Evolutionary conservation across 2,113 vertebrate genomes (phyloP).

Genomic region (Sceloporus tristichus): DNA sequence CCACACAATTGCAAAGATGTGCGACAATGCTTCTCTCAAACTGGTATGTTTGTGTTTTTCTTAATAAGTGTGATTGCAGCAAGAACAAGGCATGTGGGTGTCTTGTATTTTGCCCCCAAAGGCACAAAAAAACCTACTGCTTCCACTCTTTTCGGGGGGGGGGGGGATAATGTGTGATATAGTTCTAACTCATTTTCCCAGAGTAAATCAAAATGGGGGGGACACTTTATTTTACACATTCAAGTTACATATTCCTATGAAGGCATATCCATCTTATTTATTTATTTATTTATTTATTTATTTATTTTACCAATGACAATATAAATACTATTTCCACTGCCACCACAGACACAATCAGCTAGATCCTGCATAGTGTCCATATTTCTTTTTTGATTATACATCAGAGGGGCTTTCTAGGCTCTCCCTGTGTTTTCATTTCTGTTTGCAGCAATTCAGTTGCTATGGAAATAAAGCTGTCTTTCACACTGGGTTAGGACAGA

Average conservation of each 20-base stretch:
- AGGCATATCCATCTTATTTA: neutral
- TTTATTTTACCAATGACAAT: neutral
- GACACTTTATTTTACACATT: neutral
- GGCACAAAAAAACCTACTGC: neutral
- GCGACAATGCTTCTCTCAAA: no score
- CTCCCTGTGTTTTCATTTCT: neutral
- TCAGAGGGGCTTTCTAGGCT: neutral
- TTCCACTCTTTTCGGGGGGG: neutral
- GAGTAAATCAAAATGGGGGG: neutral
- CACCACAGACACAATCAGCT: neutral
- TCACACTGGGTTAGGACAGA: neutral
- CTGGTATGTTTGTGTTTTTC: no score
- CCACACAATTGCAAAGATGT: no score
- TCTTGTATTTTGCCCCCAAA: no score
- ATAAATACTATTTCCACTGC: neutral
- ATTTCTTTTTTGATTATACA: neutral
- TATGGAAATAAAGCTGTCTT: neutral
- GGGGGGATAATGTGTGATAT: neutral
- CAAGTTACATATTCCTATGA: neutral
- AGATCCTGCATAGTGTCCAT: neutral
- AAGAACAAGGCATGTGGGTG: no score
- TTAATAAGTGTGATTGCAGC: no score
- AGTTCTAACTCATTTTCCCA: neutral
- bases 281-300: no score
- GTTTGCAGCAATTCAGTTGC: neutral